Evolutionary conservation across 1,140 invertebrate genomes (phyloP), one percentile per base, ranked within the genome.

Genomic region (Rhizoglyphus robini): DNA sequence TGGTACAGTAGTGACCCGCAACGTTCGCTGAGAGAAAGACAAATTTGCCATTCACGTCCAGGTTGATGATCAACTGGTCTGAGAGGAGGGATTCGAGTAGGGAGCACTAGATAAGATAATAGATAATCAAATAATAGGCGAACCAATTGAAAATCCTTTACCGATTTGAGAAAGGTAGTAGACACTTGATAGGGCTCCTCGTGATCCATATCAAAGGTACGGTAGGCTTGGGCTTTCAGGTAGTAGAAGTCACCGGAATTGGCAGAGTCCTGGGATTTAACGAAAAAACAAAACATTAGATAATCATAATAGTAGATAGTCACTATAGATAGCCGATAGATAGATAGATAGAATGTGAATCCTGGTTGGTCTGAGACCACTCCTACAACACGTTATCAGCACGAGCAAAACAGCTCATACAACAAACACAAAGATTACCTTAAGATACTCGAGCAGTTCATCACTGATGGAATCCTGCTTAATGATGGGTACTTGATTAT

Each of bases 41-140:
- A 0, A 88, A 81, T 59, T 82, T 81, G 5, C 86, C 86, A 70
- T 79, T 80, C 49, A 83, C 82, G 72, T 88, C 81, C 38, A 90
- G 76, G 70, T 84, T 84, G 27, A 87, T 76, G 71, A 81, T 85
- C 2, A 90, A 76, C 29, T 81, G 77, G 72, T 90, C 87, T 54
- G 83, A 81, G 18, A 90, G 74, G 29, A 79, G 75, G 15, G 83
- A 81, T 72, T 83, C 79, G 65, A 81, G 77, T 25, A 86, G 70
- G 60, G 80, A 78, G 74, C 83, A 84, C 82, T 83, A 73, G 49
- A 77, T 76, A 72, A 65, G 3, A 41, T 29, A 30, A 41, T 5
- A n/a, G 15, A 20, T 38, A 41, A 1, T 34, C 5, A 25, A n/a
- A 30, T 65, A 27, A 59, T 20, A 11, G 11, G 27, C 5, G 23